A percentile compares a stretch with the other conserved stretches of the same genome.
phyloP scores from a whole-genome alignment of 64 coral and sea anemone species.

The Platygyra sinensis region DNA sequence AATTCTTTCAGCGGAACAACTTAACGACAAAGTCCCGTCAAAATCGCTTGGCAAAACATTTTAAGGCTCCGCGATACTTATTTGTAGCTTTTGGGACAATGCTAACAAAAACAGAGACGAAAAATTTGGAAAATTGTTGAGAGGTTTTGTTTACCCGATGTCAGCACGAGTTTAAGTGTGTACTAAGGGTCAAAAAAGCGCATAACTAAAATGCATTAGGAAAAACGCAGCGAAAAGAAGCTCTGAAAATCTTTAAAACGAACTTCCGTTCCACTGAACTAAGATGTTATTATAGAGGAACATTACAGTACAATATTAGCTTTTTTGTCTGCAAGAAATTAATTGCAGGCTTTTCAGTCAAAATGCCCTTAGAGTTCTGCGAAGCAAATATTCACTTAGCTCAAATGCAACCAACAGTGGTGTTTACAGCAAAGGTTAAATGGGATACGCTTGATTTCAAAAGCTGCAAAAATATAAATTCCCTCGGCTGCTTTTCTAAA shows the following conservation, averaged over 20 bases:
- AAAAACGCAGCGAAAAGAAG: neutral
- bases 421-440: neutral
- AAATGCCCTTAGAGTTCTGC: neutral
- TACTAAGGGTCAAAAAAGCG: neutral
- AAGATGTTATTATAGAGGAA: too few relatives aligned
- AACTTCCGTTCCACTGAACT: too few relatives aligned
- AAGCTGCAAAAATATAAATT: neutral
- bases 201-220: neutral
- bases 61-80: neutral
- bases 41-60: neutral
- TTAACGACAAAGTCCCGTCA: neutral
- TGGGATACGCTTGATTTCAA: neutral
- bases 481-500: neutral
- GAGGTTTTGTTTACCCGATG: constrained; percentile 2
- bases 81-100: neutral
- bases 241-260: neutral
- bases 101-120: neutral
- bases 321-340: too few relatives aligned
- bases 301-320: neutral
- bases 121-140: neutral
- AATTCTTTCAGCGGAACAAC: neutral
- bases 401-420: neutral
- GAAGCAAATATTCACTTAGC: neutral
- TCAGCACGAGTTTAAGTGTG: constrained; percentile 20
- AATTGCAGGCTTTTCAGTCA: neutral